A percentile compares a stretch with the other conserved stretches of the same genome.
These are phyloP conservation scores for Vanacampus margaritifer DNA, from an alignment of 2,113 vertebrate genomes.

Conservation along the genomic window DNA sequence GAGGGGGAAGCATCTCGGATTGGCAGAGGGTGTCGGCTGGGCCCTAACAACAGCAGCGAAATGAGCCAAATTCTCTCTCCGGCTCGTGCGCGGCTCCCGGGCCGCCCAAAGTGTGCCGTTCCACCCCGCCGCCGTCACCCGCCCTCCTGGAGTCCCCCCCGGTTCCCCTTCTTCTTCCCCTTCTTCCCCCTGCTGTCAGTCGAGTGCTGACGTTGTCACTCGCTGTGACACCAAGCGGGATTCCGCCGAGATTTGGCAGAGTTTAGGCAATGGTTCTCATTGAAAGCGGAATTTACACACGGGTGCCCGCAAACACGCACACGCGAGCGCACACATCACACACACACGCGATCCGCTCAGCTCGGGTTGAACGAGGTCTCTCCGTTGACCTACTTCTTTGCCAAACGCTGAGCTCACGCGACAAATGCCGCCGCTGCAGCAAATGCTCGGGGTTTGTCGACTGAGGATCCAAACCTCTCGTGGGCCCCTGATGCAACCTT, in stretches of 20 bases:
- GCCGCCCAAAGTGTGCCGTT: slow-evolving; percentile 8
- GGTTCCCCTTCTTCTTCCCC: slow-evolving; percentile 5
- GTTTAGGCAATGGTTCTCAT: slow-evolving; percentile 53
- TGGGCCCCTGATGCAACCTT: not conserved
- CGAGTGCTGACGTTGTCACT: slow-evolving; percentile 48
- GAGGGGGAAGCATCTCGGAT: slow-evolving; percentile 55
- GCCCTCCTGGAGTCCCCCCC: not conserved
- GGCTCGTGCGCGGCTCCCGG: not conserved
- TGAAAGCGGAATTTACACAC: slow-evolving; percentile 58
- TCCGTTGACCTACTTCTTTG: slow-evolving; percentile 69
- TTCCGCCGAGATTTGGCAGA: slow-evolving; percentile 34
- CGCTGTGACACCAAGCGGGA: slow-evolving; percentile 32
- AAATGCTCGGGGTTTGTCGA: slow-evolving; percentile 3
- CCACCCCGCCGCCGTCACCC: not conserved
- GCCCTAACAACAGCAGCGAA: slow-evolving; percentile 70
- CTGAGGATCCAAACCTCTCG: slow-evolving; percentile 10
- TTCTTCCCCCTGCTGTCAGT: slow-evolving; percentile 24
- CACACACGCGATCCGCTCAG: slow-evolving; percentile 27
- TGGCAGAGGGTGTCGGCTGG: slow-evolving; percentile 56
- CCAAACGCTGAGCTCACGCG: slow-evolving; percentile 26
- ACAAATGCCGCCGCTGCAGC: slow-evolving; percentile 23
- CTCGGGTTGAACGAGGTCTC: slow-evolving; percentile 51
- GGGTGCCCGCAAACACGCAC: slow-evolving; percentile 22
- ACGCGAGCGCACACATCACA: not conserved
- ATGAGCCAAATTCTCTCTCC: slow-evolving; percentile 21